These are phyloP conservation scores for Drosophila subquinaria DNA, from an alignment of 2,888 invertebrate genomes.

Conservation along the genomic window DNA sequence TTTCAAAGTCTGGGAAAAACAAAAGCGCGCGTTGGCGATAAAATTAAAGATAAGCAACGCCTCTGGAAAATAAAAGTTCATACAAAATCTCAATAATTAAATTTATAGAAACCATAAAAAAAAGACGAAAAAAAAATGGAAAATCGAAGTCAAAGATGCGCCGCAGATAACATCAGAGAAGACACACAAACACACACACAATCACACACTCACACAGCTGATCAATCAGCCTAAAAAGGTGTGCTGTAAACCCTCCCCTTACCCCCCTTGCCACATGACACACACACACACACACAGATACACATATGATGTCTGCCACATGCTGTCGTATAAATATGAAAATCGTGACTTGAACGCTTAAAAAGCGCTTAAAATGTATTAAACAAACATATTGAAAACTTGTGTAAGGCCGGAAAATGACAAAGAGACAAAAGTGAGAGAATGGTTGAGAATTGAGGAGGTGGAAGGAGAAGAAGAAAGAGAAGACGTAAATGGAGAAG, in stretches of 20 bases:
- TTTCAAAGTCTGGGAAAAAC: constrained; percentile 64
- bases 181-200: constrained; percentile 26
- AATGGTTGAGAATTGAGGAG: neutral
- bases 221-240: constrained; percentile 75
- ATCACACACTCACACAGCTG: constrained; percentile 52
- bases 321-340: constrained; percentile 74
- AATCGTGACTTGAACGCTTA: constrained; percentile 83
- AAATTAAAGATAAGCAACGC: constrained; percentile 73
- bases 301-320: constrained; percentile 25
- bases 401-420: constrained; percentile 65
- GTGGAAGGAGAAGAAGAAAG: neutral
- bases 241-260: constrained; percentile 32
- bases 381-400: constrained; percentile 78
- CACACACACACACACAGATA: neutral
- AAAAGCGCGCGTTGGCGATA: constrained; percentile 77
- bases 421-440: constrained; percentile 49
- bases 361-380: constrained; percentile 81
- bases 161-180: constrained; percentile 59
- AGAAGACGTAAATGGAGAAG: constrained; percentile 2
- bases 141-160: constrained; percentile 72
- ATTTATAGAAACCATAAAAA: constrained; percentile 60
- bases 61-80: constrained; percentile 33
- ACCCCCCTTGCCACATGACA: neutral
- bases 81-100: constrained; percentile 67
- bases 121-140: constrained; percentile 40